phyloP scores from a whole-genome alignment of 2,888 invertebrate species.

The Odontocolon sp. region DNA sequence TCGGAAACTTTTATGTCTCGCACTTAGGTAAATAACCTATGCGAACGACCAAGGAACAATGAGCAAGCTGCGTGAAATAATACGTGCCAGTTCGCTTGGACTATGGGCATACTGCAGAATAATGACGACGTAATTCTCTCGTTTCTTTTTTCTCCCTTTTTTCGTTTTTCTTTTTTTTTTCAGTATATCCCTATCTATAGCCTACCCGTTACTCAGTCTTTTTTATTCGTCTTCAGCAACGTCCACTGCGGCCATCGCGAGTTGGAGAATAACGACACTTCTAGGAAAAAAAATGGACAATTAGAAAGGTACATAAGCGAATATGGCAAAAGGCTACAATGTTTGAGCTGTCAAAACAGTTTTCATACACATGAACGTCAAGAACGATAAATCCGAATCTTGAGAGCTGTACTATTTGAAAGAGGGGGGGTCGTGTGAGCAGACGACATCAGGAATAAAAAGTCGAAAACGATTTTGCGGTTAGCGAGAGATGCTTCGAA shows the following conservation, averaged over 20 bases:
- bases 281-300: slow-evolving; percentile 3
- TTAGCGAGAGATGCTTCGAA: slow-evolving; percentile 40
- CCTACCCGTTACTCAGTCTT: neutral
- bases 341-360: slow-evolving; percentile 23
- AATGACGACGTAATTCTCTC: slow-evolving; percentile 49
- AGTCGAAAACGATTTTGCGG: slow-evolving; percentile 48
- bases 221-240: slow-evolving; percentile 3
- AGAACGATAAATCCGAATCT: slow-evolving; percentile 55
- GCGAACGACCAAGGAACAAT: slow-evolving; percentile 47
- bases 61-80: slow-evolving; percentile 50
- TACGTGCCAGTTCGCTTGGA: slow-evolving; percentile 27
- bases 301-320: neutral
- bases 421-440: neutral
- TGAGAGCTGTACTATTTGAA: slow-evolving; percentile 14
- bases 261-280: neutral
- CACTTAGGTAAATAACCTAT: slow-evolving; percentile 60
- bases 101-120: slow-evolving; percentile 47
- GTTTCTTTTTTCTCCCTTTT: slow-evolving; percentile 12
- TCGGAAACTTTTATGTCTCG: slow-evolving; percentile 55
- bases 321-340: neutral
- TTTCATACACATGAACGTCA: slow-evolving; percentile 12
- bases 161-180: slow-evolving; percentile 25
- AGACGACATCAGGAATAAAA: slow-evolving; percentile 18
- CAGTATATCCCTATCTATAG: neutral
- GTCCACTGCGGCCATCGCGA: neutral